A percentile compares a stretch with the other conserved stretches of the same genome.
Evolutionary conservation across 2,113 vertebrate genomes (phyloP).

Genomic region (Scomber colias): DNA sequence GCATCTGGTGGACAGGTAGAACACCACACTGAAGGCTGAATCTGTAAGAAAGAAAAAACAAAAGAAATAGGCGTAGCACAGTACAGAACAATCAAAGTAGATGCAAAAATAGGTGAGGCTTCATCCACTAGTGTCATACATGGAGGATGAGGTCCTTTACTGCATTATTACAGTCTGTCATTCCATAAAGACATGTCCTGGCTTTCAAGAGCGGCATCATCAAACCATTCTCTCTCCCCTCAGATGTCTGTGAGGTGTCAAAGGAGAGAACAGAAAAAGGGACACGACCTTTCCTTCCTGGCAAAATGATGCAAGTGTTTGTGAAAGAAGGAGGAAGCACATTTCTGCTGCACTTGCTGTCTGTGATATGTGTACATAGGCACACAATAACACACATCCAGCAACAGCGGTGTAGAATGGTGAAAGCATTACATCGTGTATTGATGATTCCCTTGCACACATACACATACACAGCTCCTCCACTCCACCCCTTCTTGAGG

Average conservation of each 20-base stretch:
- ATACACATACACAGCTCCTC: slow-evolving; percentile 31
- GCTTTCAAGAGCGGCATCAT: slow-evolving; percentile 55
- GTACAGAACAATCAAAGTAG: not conserved
- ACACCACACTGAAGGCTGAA: slow-evolving; percentile 20
- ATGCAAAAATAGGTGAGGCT: not conserved
- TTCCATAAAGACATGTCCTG: slow-evolving; percentile 29
- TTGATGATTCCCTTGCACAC: slow-evolving; percentile 46
- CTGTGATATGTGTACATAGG: slow-evolving; percentile 39
- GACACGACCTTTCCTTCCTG: slow-evolving; percentile 56
- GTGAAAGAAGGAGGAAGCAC: slow-evolving; percentile 56
- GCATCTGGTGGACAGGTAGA: slow-evolving; percentile 70
- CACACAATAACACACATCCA: slow-evolving; percentile 32
- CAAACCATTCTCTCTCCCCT: slow-evolving; percentile 35
- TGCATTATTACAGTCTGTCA: slow-evolving; percentile 49
- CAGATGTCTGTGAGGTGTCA: slow-evolving; percentile 68
- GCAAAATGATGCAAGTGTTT: slow-evolving; percentile 70
- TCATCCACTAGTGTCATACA: slow-evolving; percentile 13
- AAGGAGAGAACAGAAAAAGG: slow-evolving; percentile 49
- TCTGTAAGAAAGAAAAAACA: not conserved
- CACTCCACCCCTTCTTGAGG: slow-evolving; percentile 34
- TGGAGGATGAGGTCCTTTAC: slow-evolving; percentile 42
- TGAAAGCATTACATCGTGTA: slow-evolving; percentile 65
- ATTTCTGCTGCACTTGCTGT: slow-evolving; percentile 47
- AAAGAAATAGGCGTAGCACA: not conserved
- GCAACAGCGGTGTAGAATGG: slow-evolving; percentile 40